Conservation (phyloP, 2,888 invertebrate genomes). For the Epistrophe eligans region DNA sequence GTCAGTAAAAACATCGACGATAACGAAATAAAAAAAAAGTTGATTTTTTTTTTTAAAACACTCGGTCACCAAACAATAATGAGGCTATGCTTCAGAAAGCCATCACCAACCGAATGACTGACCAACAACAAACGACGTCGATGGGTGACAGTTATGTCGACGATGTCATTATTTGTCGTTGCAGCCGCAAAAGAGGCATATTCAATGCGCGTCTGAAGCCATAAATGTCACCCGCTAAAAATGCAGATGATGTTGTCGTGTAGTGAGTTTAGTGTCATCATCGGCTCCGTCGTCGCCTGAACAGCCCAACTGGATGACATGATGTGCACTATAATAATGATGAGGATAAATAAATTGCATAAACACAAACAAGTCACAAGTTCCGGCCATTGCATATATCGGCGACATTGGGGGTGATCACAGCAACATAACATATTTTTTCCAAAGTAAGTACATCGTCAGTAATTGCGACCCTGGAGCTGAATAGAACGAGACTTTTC, state of each 20-base stretch:
- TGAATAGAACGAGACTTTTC: slow-evolving; percentile 19
- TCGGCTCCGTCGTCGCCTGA: slow-evolving; percentile 18
- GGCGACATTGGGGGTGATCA: slow-evolving; percentile 52
- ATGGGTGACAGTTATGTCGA: not conserved
- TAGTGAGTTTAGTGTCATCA: no score
- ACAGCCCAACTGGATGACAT: slow-evolving; percentile 28
- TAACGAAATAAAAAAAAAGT: not conserved
- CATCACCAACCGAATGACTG: not conserved
- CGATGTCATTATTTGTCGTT: slow-evolving; percentile 12
- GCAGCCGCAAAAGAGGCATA: slow-evolving; percentile 25
- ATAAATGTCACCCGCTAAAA: slow-evolving; percentile 57
- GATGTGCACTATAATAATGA: slow-evolving; percentile 63
- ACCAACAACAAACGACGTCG: not conserved
- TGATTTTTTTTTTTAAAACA: not conserved
- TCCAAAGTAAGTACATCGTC: slow-evolving; percentile 35
- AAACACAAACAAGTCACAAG: slow-evolving; percentile 72
- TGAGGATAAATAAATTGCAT: slow-evolving; percentile 70
- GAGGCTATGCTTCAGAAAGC: slow-evolving; percentile 13
- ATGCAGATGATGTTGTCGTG: slow-evolving; percentile 38
- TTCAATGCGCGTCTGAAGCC: slow-evolving; percentile 52
- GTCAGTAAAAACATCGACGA: slow-evolving; percentile 20
- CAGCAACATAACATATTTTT: slow-evolving; percentile 37
- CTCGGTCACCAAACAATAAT: slow-evolving; percentile 52
- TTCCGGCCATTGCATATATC: slow-evolving; percentile 57
- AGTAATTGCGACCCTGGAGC: slow-evolving; percentile 61